Percentiles rank a stretch among this genome's conserved stretches.
These are phyloP conservation scores for Cettia cetti DNA, from an alignment of 2,113 vertebrate genomes.

Conservation along the genomic window DNA sequence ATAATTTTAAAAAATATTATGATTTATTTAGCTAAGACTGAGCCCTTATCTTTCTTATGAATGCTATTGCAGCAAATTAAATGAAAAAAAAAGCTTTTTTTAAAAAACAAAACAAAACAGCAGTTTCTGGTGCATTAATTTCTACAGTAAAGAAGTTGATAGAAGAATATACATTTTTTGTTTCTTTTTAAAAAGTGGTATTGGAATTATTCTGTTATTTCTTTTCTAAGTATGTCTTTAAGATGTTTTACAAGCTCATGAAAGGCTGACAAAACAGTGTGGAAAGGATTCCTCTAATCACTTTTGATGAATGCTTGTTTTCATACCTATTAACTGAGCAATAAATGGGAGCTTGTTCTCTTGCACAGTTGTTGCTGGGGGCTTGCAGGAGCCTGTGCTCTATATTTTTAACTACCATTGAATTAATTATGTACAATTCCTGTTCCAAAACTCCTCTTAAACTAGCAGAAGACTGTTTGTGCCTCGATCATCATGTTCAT, in stretches of 20 bases:
- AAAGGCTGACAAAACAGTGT: not conserved
- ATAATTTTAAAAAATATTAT: rapidly evolving
- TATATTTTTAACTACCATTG: not conserved
- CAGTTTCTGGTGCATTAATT: not conserved
- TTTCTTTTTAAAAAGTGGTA: not conserved
- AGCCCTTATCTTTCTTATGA: not conserved
- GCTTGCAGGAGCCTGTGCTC: not conserved
- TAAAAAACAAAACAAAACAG: not conserved
- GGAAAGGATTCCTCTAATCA: not conserved
- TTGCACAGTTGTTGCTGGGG: not conserved
- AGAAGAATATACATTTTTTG: not conserved
- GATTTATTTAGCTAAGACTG: not conserved
- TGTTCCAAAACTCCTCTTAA: not conserved
- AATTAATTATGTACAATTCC: not conserved
- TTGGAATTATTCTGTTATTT: not conserved
- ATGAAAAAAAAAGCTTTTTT: not conserved
- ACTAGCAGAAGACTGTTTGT: not conserved
- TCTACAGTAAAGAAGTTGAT: not conserved
- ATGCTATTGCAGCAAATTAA: not conserved
- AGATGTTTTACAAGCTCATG: not conserved
- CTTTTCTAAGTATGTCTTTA: not conserved
- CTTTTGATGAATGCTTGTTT: not conserved
- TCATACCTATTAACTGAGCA: not conserved
- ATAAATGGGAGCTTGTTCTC: not conserved
- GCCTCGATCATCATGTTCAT: not conserved